These are phyloP conservation scores for Phymorhynchus buccinoides DNA, from an alignment of 1,140 invertebrate species.

Conservation along the genomic window DNA sequence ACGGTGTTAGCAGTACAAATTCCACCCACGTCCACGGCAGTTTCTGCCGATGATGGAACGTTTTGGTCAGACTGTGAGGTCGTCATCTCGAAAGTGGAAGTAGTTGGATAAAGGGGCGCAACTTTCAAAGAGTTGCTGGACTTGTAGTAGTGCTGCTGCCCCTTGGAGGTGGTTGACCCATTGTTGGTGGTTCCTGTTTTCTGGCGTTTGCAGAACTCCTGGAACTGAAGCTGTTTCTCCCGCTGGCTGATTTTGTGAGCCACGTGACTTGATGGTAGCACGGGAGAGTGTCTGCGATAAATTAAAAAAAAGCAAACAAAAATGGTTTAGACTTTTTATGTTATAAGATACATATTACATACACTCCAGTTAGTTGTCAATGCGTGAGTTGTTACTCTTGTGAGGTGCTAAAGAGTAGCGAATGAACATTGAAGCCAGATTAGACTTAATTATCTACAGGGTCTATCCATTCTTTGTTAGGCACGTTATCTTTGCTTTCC, in stretches of 20 bases:
- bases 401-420: too few species aligned
- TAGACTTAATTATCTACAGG: too few species aligned
- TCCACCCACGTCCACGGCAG: neutral
- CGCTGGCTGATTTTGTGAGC: slow-evolving; percentile 60
- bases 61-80: neutral
- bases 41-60: too few species aligned
- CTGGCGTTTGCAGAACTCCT: slow-evolving; percentile 58
- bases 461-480: too few species aligned
- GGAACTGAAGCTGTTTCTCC: slow-evolving; percentile 61
- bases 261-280: slow-evolving; percentile 62
- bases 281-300: slow-evolving; percentile 59
- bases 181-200: slow-evolving; percentile 40
- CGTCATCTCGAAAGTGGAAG: neutral
- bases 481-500: too few species aligned
- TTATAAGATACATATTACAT: neutral
- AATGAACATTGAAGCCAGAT: too few species aligned
- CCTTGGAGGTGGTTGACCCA: neutral
- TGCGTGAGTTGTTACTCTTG: neutral
- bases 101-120: neutral
- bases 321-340: too few species aligned
- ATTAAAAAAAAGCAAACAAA: neutral
- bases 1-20: neutral
- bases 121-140: neutral
- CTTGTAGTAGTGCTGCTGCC: neutral
- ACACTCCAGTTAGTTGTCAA: neutral